A percentile compares a stretch with the other conserved stretches of the same genome.
Evolutionary conservation across 1,140 invertebrate species (phyloP).

Genomic region (Hypsibius dujardini): DNA sequence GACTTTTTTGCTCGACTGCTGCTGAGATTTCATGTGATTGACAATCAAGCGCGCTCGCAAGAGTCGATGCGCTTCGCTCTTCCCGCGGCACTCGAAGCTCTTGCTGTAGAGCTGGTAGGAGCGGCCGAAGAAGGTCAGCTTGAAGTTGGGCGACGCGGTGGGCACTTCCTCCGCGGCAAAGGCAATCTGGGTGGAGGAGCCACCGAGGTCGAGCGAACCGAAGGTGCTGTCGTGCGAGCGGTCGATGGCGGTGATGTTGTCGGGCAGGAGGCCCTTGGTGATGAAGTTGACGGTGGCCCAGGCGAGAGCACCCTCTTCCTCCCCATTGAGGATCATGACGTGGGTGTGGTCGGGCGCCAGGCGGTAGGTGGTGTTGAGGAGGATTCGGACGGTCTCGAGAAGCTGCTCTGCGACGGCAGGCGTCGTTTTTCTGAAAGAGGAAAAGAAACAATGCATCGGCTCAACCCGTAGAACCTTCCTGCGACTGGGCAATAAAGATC

Average conservation of each 20-base stretch:
- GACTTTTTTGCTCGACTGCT: neutral
- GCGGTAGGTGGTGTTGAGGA: neutral
- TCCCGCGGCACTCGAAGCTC: neutral
- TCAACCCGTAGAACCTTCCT: too few species aligned
- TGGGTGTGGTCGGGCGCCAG: neutral
- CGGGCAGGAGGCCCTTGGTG: neutral
- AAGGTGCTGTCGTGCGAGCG: neutral
- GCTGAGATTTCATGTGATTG: too few species aligned
- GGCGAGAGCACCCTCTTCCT: constrained; percentile 9
- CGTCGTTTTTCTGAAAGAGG: too few species aligned
- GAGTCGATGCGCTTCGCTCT: neutral
- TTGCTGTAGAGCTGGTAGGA: neutral
- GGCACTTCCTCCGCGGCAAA: neutral
- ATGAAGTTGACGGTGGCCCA: constrained; percentile 14
- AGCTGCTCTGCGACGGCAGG: too few species aligned
- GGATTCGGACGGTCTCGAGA: neutral
- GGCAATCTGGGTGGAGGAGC: constrained; percentile 15
- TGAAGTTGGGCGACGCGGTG: neutral
- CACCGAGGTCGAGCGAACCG: constrained; percentile 11
- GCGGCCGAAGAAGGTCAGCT: constrained; percentile 5
- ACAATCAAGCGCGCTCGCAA: neutral
- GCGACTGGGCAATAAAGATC: too few species aligned
- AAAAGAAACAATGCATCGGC: too few species aligned
- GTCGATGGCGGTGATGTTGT: neutral
- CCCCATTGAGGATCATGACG: neutral